Conservation (phyloP, 2,888 invertebrate species). For the Brachyptera risi region DNA sequence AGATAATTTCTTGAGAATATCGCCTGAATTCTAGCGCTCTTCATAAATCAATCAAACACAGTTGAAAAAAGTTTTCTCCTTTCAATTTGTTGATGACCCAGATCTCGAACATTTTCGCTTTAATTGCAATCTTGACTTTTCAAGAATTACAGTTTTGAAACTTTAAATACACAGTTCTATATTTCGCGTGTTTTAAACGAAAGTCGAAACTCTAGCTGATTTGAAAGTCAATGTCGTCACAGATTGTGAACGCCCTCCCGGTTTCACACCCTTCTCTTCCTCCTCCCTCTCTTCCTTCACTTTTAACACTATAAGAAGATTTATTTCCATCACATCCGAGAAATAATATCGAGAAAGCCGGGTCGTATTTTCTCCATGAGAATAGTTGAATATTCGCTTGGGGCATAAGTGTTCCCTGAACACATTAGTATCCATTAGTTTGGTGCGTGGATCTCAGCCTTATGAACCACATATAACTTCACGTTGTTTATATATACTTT, state of each 20-base stretch:
- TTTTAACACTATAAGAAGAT: slow-evolving; percentile 5
- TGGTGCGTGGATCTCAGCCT: slow-evolving; percentile 15
- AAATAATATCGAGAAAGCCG: slow-evolving; percentile 5
- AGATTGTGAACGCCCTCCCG: slow-evolving; percentile 21
- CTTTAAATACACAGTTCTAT: not conserved
- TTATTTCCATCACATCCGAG: slow-evolving; percentile 5
- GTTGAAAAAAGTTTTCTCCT: slow-evolving; percentile 9
- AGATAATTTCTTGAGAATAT: too few species aligned
- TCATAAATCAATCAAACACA: slow-evolving; percentile 16
- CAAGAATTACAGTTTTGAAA: not conserved
- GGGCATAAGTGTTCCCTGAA: slow-evolving; percentile 7
- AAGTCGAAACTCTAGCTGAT: slow-evolving; percentile 25
- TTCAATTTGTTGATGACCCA: slow-evolving; percentile 5
- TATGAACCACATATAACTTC: too few species aligned
- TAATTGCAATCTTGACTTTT: slow-evolving; percentile 13
- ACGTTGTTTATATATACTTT: too few species aligned
- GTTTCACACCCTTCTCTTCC: not conserved
- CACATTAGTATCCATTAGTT: slow-evolving; percentile 16
- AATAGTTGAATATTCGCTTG: slow-evolving; percentile 14
- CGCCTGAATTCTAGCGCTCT: too few species aligned
- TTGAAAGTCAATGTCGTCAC: slow-evolving; percentile 28
- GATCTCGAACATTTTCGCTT: slow-evolving; percentile 10
- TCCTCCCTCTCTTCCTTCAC: not conserved
- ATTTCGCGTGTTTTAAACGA: slow-evolving; percentile 8
- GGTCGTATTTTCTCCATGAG: slow-evolving; percentile 11